These are phyloP conservation scores for Dasysyrphus albostriatus DNA, from an alignment of 2,888 invertebrate species.

Conservation along the genomic window DNA sequence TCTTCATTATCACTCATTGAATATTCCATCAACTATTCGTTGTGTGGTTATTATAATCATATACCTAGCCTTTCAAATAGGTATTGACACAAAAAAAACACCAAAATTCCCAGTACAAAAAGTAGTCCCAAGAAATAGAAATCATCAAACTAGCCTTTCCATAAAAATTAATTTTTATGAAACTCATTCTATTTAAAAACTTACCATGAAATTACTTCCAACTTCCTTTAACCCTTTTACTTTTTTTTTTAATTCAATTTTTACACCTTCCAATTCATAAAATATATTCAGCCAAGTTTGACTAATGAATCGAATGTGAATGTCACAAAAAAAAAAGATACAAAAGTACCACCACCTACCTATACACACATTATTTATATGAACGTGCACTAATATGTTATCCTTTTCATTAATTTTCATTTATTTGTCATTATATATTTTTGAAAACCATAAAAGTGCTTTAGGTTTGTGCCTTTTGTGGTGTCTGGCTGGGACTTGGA, in stretches of 20 bases:
- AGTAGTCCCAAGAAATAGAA: background rate
- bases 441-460: slow-evolving; percentile 69
- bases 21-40: background rate
- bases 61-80: background rate
- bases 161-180: background rate
- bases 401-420: slow-evolving; percentile 74
- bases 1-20: background rate
- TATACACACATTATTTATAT: background rate
- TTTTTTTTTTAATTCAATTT: background rate
- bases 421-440: slow-evolving; percentile 67
- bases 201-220: background rate
- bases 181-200: slow-evolving; percentile 31
- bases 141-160: background rate
- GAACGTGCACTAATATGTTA: slow-evolving; percentile 66
- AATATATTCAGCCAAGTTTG: slow-evolving; percentile 26
- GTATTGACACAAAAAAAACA: background rate
- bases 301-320: slow-evolving; percentile 63
- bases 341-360: background rate
- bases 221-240: slow-evolving; percentile 9
- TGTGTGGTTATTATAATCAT: background rate
- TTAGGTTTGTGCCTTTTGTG: background rate
- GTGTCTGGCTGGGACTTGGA: background rate
- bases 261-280: slow-evolving; percentile 32
- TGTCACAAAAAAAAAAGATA: slow-evolving; percentile 14
- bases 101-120: background rate